phyloP scores from a whole-genome alignment of 2,888 invertebrate genomes.

The Tiliacea citrago region DNA sequence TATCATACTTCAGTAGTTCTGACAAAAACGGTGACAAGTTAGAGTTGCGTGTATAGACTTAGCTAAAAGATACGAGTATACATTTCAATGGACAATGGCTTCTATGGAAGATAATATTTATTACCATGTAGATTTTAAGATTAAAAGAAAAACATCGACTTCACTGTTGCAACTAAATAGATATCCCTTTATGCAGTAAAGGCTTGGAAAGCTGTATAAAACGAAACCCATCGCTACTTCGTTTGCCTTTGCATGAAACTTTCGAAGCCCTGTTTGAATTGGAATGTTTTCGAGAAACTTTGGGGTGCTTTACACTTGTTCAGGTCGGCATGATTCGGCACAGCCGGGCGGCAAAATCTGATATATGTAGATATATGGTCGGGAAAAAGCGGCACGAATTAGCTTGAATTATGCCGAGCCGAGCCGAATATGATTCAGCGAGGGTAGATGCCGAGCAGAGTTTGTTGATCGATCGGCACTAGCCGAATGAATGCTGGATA shows the following conservation, averaged over 20 bases:
- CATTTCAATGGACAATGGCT: constrained; percentile 53
- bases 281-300: not conserved
- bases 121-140: constrained; percentile 52
- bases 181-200: not conserved
- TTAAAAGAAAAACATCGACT: constrained; percentile 50
- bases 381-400: no score
- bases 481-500: no score
- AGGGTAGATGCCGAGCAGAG: no score
- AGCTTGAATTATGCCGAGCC: no score
- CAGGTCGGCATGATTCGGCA: no score
- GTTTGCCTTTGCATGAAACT: not conserved
- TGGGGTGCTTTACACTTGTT: no score
- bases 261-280: not conserved
- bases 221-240: not conserved
- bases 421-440: no score
- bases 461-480: no score
- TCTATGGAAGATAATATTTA: constrained; percentile 47
- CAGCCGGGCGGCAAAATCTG: no score
- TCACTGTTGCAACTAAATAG: constrained; percentile 37
- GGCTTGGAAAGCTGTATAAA: not conserved
- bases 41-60: constrained; percentile 42
- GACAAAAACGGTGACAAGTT: constrained; percentile 37
- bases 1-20: constrained; percentile 26
- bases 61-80: constrained; percentile 43
- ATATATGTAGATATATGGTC: no score